Percentiles rank a stretch among this genome's conserved stretches.
These are phyloP conservation scores for Rhinella marina DNA, from an alignment of 2,797 vertebrate genomes.

Conservation along the genomic window DNA sequence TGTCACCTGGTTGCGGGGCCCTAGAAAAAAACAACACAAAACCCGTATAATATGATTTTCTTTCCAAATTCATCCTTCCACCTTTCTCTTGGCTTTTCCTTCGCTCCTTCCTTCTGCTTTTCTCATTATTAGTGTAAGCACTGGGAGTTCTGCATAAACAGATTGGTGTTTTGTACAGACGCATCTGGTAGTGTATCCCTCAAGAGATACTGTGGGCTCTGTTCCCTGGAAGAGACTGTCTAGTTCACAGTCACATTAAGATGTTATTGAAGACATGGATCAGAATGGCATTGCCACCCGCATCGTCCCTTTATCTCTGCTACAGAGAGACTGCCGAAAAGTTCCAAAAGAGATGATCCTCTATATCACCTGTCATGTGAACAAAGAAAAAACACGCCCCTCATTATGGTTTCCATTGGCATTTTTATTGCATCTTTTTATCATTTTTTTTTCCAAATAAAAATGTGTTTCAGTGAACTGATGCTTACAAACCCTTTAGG, in stretches of 20 bases:
- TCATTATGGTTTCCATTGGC: not conserved
- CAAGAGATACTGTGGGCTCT: not conserved
- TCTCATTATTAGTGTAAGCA: not conserved
- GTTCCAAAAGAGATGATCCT: not conserved
- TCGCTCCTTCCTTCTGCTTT: not conserved
- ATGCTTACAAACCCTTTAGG: not conserved
- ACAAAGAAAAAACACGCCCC: not conserved
- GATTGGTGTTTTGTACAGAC: constrained; percentile 45
- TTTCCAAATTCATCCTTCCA: not conserved
- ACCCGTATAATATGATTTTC: not conserved
- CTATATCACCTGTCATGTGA: not conserved
- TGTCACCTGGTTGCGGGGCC: not conserved
- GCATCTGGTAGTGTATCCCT: constrained; percentile 32
- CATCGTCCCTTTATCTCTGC: not conserved
- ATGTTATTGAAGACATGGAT: constrained; percentile 11
- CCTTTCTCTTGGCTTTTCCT: not conserved
- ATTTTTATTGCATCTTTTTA: not conserved
- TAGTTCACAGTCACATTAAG: constrained; percentile 34
- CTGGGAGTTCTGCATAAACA: constrained; percentile 40
- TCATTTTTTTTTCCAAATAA: not conserved
- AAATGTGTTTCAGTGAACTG: not conserved
- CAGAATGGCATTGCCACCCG: not conserved
- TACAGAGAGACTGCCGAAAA: not conserved
- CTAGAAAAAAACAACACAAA: not conserved
- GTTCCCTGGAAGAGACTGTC: constrained; percentile 37